Conservation (phyloP, 2,888 invertebrate species). For the Cybosia mesomella region DNA sequence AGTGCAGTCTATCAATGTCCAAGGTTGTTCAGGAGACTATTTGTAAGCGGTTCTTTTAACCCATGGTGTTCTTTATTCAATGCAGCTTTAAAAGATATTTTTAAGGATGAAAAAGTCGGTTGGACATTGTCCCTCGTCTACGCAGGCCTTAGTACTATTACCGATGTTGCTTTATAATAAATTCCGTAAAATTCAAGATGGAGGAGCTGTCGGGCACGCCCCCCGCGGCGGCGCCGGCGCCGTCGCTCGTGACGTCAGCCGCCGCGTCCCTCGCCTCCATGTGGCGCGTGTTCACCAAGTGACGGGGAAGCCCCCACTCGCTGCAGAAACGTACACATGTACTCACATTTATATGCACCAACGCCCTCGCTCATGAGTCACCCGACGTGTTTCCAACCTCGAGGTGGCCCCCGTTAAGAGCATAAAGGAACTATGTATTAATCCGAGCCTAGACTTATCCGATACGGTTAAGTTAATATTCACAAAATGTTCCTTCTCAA, state of each 20-base stretch:
- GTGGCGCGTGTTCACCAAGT: conserved; percentile 92
- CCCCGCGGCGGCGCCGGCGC: conserved; percentile 78
- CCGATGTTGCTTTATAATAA: not conserved
- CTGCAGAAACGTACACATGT: conserved; percentile 6
- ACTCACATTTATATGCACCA: not conserved
- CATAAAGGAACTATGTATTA: not conserved
- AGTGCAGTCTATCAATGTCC: no score
- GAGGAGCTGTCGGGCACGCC: conserved; percentile 71
- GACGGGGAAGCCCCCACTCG: conserved; percentile 46
- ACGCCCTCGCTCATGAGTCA: not conserved
- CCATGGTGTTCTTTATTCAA: not conserved
- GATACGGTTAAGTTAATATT: not conserved
- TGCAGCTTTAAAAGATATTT: no score
- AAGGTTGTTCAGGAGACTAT: not conserved
- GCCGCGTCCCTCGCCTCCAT: conserved; percentile 94
- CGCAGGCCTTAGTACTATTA: not conserved
- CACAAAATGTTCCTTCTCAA: not conserved
- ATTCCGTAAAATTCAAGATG: conserved; percentile 50
- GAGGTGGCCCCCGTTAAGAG: not conserved
- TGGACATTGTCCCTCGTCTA: not conserved
- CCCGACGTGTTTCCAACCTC: not conserved
- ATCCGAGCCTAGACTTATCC: not conserved
- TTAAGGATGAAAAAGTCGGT: no score
- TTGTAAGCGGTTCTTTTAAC: not conserved
- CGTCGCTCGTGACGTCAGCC: conserved; percentile 92